These are phyloP conservation scores for Anisognathus igniventris DNA, from an alignment of 2,797 vertebrate genomes.

Conservation along the genomic window DNA sequence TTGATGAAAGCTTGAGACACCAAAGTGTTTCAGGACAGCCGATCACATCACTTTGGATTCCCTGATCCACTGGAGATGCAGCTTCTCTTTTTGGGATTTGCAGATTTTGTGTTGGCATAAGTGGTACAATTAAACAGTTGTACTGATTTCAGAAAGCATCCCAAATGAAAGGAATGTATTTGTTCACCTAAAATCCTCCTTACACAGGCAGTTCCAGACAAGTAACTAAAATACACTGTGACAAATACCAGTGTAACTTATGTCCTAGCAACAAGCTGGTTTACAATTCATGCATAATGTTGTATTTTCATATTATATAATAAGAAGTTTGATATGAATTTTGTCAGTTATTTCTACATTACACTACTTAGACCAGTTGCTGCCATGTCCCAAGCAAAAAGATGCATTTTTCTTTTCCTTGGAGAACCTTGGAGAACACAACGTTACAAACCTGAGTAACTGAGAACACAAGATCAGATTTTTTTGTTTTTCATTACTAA, in stretches of 20 bases:
- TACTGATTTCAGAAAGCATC: not conserved
- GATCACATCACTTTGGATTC: not conserved
- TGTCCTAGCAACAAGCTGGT: not conserved
- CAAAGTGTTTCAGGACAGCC: not conserved
- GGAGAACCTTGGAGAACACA: not conserved
- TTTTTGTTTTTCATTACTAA: not conserved
- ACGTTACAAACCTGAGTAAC: not conserved
- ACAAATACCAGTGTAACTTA: not conserved
- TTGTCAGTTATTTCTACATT: not conserved
- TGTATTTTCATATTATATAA: not conserved
- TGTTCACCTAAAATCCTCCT: not conserved
- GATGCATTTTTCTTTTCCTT: not conserved
- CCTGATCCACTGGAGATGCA: not conserved
- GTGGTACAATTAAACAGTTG: not conserved
- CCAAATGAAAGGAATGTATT: not conserved
- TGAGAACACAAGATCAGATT: not conserved
- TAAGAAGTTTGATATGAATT: not conserved
- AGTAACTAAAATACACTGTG: not conserved
- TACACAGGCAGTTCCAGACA: not conserved
- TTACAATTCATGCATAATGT: not conserved
- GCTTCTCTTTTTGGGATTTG: not conserved
- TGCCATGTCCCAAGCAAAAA: not conserved
- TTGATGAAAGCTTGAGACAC: not conserved
- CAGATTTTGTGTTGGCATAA: not conserved
- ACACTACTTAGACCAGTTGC: not conserved